Conservation (phyloP, 2,888 invertebrate species). For the Cryptocheilus praepositus region DNA sequence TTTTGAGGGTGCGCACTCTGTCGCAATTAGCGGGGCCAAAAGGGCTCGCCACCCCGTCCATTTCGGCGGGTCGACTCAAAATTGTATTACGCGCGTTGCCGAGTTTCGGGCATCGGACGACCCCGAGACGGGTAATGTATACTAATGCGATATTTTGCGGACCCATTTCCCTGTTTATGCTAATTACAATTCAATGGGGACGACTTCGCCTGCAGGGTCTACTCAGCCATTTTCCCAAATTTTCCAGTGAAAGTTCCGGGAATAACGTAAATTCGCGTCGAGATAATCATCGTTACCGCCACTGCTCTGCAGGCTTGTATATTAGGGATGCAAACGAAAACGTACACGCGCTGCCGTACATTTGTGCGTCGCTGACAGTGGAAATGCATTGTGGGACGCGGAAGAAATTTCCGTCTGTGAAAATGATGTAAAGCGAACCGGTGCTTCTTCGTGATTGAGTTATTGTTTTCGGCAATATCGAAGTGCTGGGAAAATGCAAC, state of each 20-base stretch:
- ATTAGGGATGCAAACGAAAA: no score
- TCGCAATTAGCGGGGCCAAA: no score
- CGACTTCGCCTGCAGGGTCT: conserved; percentile 10
- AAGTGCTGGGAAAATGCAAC: no score
- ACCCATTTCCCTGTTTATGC: conserved; percentile 14
- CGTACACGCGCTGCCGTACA: no score
- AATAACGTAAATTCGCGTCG: background rate
- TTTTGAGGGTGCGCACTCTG: background rate
- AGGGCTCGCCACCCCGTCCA: no score
- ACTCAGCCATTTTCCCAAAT: background rate
- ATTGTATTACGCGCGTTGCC: conserved; percentile 28
- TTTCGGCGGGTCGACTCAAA: conserved; percentile 2
- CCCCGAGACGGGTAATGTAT: conserved; percentile 20
- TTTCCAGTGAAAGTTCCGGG: background rate
- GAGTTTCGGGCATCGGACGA: conserved; percentile 6
- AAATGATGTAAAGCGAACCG: no score
- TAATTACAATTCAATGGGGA: conserved; percentile 23
- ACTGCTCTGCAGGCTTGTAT: no score
- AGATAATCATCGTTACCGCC: background rate
- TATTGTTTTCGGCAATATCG: no score
- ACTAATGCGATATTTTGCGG: conserved; percentile 22
- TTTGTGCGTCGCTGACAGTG: no score
- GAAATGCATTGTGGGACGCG: no score
- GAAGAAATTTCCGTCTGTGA: no score
- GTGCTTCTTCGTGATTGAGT: no score